Conservation (phyloP, 1,140 invertebrate genomes). For the Bombus superbus region DNA sequence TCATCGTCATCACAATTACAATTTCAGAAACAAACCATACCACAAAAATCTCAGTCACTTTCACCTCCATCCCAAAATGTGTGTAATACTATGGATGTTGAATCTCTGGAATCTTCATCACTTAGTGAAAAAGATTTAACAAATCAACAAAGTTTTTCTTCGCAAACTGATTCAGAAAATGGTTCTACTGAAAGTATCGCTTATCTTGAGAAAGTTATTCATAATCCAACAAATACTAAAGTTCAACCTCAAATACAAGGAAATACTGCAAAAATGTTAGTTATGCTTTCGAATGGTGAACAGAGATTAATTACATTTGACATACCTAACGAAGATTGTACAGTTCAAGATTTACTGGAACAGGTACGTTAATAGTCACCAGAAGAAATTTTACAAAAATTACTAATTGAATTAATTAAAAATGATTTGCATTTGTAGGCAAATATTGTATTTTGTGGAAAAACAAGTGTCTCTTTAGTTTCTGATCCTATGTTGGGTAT, state of each 20-base stretch:
- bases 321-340: slow-evolving; percentile 90
- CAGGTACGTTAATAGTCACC: slow-evolving; percentile 82
- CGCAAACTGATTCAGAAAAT: slow-evolving; percentile 64
- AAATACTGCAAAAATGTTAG: slow-evolving; percentile 89
- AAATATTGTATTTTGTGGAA: slow-evolving; percentile 85
- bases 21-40: slow-evolving; percentile 64
- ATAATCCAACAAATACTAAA: slow-evolving; percentile 75
- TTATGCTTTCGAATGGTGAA: slow-evolving; percentile 88
- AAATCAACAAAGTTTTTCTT: slow-evolving; percentile 53
- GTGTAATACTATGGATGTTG: slow-evolving; percentile 62
- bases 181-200: slow-evolving; percentile 71
- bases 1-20: slow-evolving; percentile 73
- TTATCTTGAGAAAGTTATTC: slow-evolving; percentile 76
- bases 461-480: slow-evolving; percentile 87
- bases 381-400: background rate
- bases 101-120: slow-evolving; percentile 52
- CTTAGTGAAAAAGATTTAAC: slow-evolving; percentile 39
- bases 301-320: slow-evolving; percentile 91
- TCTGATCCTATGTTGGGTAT: slow-evolving; percentile 87
- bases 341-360: slow-evolving; percentile 90
- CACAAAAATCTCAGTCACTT: slow-evolving; percentile 57
- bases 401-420: slow-evolving; percentile 8
- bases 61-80: slow-evolving; percentile 16
- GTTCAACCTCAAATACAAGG: slow-evolving; percentile 82
- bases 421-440: slow-evolving; percentile 80